These are phyloP conservation scores for Chelon auratus DNA, from an alignment of 2,797 vertebrate species.

Conservation along the genomic window DNA sequence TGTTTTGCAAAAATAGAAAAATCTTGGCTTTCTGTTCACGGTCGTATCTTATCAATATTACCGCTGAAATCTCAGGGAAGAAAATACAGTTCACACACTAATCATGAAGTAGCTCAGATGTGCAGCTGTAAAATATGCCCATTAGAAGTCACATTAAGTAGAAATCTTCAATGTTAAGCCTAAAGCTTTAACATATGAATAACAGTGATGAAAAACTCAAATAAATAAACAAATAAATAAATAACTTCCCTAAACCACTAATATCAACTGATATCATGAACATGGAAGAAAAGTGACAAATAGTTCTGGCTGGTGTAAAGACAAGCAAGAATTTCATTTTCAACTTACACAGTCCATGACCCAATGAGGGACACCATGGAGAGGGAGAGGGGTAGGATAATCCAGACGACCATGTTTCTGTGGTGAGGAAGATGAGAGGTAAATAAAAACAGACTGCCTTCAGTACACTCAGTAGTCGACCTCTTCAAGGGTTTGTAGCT, in stretches of 20 bases:
- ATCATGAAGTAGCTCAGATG: not conserved
- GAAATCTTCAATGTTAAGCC: not conserved
- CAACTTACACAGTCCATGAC: slow-evolving; percentile 86
- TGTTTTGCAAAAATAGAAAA: not conserved
- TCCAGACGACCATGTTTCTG: slow-evolving; percentile 82
- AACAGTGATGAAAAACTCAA: not conserved
- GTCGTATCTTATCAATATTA: not conserved
- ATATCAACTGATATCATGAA: not conserved
- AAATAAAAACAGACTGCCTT: slow-evolving; percentile 2
- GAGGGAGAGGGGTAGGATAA: slow-evolving; percentile 80
- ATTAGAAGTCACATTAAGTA: not conserved
- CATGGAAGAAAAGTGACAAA: not conserved
- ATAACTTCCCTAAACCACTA: not conserved
- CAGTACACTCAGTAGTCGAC: slow-evolving; percentile 6
- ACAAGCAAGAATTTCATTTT: slow-evolving; percentile 6
- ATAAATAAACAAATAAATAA: not conserved
- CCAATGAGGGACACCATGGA: slow-evolving; percentile 82
- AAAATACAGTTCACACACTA: not conserved
- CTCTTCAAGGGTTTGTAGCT: slow-evolving; percentile 9
- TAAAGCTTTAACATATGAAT: not conserved
- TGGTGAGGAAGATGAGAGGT: slow-evolving; percentile 2
- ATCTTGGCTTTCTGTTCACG: slow-evolving; percentile 1
- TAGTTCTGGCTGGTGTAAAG: slow-evolving; percentile 7
- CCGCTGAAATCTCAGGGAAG: not conserved
- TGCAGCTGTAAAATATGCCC: not conserved